Percentiles rank a stretch among this genome's conserved stretches.
Conservation (phyloP, 1,140 invertebrate genomes). For the Zaprionus vittiger region DNA sequence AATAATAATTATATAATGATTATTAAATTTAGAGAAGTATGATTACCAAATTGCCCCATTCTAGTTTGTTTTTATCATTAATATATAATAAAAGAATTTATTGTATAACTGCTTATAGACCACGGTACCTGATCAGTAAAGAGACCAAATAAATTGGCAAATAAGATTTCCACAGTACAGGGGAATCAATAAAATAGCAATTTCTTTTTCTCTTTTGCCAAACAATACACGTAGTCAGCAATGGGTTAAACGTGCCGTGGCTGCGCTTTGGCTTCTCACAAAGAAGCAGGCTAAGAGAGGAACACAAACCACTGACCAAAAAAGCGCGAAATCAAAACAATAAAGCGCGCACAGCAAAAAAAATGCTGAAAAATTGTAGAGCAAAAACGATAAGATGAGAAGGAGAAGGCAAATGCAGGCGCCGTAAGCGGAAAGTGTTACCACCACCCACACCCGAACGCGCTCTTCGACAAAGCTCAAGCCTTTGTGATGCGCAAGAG, state of each 20-base stretch:
- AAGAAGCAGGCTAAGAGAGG: neutral
- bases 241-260: constrained; percentile 8
- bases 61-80: too few species aligned
- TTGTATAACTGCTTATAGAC: too few species aligned
- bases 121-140: neutral
- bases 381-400: constrained; percentile 18
- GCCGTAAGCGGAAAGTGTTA: constrained; percentile 37
- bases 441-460: constrained; percentile 54
- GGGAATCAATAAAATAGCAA: neutral
- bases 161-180: neutral
- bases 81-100: too few species aligned
- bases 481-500: neutral
- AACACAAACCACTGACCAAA: constrained; percentile 8
- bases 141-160: neutral
- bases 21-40: too few species aligned
- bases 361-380: constrained; percentile 28
- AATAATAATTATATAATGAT: too few species aligned
- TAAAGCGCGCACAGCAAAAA: constrained; percentile 49
- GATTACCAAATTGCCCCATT: too few species aligned
- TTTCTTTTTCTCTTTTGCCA: neutral
- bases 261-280: constrained; percentile 1
- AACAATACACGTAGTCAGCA: neutral
- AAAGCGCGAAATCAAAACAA: constrained; percentile 64
- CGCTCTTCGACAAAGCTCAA: constrained; percentile 11
- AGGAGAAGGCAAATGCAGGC: constrained; percentile 16